phyloP scores from a whole-genome alignment of 2,888 invertebrate species.

The Drosophila meridiana region DNA sequence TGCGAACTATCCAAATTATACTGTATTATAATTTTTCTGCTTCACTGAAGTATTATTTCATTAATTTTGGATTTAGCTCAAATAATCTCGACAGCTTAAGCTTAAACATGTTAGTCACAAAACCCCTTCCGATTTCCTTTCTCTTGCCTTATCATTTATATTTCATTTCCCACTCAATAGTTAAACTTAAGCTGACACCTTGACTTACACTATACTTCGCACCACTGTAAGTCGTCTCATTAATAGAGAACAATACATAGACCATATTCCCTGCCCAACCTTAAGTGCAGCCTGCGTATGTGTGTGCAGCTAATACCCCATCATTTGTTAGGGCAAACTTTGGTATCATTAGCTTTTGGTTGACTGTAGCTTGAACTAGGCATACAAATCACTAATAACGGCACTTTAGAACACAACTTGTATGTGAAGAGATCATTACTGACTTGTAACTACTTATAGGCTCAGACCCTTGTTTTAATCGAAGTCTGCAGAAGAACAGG shows the following conservation, averaged over 20 bases:
- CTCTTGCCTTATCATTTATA: too few relatives aligned
- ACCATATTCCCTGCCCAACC: neutral
- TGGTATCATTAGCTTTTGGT: constrained; percentile 17
- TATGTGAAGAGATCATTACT: constrained; percentile 16
- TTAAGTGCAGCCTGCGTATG: constrained; percentile 10
- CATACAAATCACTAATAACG: constrained; percentile 7
- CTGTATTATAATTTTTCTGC: too few relatives aligned
- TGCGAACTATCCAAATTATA: too few relatives aligned
- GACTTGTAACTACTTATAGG: neutral
- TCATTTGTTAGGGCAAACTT: constrained; percentile 46
- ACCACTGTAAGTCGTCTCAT: constrained; percentile 40
- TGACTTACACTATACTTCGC: neutral
- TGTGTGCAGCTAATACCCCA: constrained; percentile 53
- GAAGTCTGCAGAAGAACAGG: constrained; percentile 12
- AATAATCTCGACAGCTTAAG: too few relatives aligned
- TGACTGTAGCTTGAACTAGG: constrained; percentile 4
- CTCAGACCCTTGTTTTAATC: neutral
- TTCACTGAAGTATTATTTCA: too few relatives aligned
- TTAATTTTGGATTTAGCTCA: too few relatives aligned
- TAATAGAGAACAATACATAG: constrained; percentile 26
- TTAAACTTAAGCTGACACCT: too few relatives aligned
- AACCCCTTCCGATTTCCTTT: too few relatives aligned
- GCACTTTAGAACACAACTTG: constrained; percentile 32
- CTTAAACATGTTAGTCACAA: too few relatives aligned
- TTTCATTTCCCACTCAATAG: too few relatives aligned